Percentiles rank a stretch among this genome's conserved stretches.
Conservation (phyloP, 2,113 vertebrate species). For the Lophotis ruficrista region DNA sequence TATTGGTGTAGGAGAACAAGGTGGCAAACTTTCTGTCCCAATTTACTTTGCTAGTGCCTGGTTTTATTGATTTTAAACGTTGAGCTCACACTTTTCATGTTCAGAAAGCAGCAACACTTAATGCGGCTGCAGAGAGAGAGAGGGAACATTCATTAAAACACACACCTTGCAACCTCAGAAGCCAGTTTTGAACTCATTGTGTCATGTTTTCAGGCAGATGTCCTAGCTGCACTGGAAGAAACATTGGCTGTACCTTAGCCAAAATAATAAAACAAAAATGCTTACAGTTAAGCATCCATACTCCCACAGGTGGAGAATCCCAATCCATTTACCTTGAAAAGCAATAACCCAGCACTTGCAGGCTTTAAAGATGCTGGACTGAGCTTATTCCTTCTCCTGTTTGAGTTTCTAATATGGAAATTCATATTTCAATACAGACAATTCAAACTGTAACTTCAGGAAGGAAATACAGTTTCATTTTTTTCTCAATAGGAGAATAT, state of each 20-base stretch:
- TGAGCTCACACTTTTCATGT: conserved; percentile 51
- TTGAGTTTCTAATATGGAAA: neutral
- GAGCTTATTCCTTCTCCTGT: neutral
- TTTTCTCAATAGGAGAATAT: neutral
- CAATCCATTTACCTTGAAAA: neutral
- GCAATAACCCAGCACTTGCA: neutral
- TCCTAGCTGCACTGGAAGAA: neutral
- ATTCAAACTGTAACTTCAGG: neutral
- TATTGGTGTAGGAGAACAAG: neutral
- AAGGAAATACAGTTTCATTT: neutral
- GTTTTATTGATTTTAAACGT: conserved; percentile 81
- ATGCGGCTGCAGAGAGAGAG: neutral
- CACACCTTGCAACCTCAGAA: neutral
- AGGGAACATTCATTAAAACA: conserved; percentile 5
- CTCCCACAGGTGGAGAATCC: neutral
- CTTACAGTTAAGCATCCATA: neutral
- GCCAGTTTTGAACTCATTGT: neutral
- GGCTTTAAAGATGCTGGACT: neutral
- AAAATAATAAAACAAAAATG: neutral
- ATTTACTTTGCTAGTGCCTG: conserved; percentile 71
- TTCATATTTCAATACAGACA: neutral
- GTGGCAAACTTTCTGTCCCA: conserved; percentile 66
- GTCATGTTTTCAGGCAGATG: neutral
- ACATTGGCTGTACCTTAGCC: neutral
- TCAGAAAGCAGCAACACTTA: conserved; percentile 38